These are phyloP conservation scores for Euzophera pinguis DNA, from an alignment of 2,888 invertebrate species.

Conservation along the genomic window DNA sequence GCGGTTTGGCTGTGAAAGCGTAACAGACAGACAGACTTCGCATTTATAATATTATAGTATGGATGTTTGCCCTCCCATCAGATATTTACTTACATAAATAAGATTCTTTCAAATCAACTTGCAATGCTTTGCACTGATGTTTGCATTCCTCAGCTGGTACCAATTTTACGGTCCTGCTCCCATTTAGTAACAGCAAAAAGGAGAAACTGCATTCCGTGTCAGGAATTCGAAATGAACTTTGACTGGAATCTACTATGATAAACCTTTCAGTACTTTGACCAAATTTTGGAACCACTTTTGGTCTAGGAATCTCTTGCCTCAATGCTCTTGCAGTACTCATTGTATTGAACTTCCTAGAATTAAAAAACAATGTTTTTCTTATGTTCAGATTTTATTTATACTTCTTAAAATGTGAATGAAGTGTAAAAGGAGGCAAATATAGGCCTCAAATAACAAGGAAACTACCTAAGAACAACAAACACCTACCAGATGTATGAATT, in stretches of 20 bases:
- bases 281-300: slow-evolving; percentile 84
- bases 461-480: not conserved
- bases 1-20: too few relatives aligned
- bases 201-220: slow-evolving; percentile 91
- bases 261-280: slow-evolving; percentile 89
- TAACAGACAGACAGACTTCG: too few relatives aligned
- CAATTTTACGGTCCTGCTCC: slow-evolving; percentile 85
- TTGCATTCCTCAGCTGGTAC: slow-evolving; percentile 89
- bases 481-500: slow-evolving; percentile 58
- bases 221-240: slow-evolving; percentile 84
- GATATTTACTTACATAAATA: slow-evolving; percentile 92
- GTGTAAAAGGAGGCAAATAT: too few relatives aligned
- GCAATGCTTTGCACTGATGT: slow-evolving; percentile 84
- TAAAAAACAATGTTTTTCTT: not conserved
- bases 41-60: too few relatives aligned
- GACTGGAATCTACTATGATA: slow-evolving; percentile 86
- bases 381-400: too few relatives aligned
- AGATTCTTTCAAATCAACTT: slow-evolving; percentile 84
- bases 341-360: slow-evolving; percentile 86
- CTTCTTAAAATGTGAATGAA: too few relatives aligned
- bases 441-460: too few relatives aligned
- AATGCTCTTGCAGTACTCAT: slow-evolving; percentile 86
- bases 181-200: slow-evolving; percentile 86
- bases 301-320: slow-evolving; percentile 85
- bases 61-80: too few relatives aligned